phyloP scores from a whole-genome alignment of 2,113 vertebrate genomes.

The Nematolebias whitei region DNA sequence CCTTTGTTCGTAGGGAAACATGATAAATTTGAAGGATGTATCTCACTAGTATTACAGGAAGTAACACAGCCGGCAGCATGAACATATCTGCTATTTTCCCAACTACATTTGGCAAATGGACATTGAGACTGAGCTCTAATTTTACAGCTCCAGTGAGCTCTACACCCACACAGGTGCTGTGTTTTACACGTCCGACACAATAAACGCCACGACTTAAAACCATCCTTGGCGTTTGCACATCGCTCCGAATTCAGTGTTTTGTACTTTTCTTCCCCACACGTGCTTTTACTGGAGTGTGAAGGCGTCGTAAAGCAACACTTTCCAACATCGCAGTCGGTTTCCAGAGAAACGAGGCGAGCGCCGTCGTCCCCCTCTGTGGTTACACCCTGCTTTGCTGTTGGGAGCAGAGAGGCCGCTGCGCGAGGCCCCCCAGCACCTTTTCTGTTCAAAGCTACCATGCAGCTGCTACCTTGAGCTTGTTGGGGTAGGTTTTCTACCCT shows the following conservation, averaged over 20 bases:
- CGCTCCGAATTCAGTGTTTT: conserved; percentile 18
- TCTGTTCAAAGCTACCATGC: conserved; percentile 52
- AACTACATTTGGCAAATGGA: neutral
- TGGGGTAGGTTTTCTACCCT: neutral
- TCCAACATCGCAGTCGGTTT: conserved; percentile 65
- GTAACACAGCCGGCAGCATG: neutral
- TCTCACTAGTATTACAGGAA: neutral
- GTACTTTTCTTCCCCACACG: conserved; percentile 47
- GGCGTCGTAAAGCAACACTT: conserved; percentile 55
- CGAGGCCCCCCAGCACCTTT: conserved; percentile 25
- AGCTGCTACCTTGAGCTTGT: conserved; percentile 21
- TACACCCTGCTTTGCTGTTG: conserved; percentile 45
- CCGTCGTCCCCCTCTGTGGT: conserved; percentile 54
- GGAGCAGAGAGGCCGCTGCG: conserved; percentile 52
- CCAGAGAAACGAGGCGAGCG: conserved; percentile 54
- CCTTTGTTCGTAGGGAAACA: neutral
- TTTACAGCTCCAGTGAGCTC: neutral
- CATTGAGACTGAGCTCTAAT: neutral
- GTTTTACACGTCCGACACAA: neutral
- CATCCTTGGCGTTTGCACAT: conserved; percentile 21
- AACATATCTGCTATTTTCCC: neutral
- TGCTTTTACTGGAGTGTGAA: conserved; percentile 25
- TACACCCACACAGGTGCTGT: neutral
- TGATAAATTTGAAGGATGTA: conserved; percentile 7
- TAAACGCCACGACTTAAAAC: conserved; percentile 11